These are phyloP conservation scores for Eupithecia exiguata DNA, from an alignment of 2,888 invertebrate genomes.

Conservation along the genomic window DNA sequence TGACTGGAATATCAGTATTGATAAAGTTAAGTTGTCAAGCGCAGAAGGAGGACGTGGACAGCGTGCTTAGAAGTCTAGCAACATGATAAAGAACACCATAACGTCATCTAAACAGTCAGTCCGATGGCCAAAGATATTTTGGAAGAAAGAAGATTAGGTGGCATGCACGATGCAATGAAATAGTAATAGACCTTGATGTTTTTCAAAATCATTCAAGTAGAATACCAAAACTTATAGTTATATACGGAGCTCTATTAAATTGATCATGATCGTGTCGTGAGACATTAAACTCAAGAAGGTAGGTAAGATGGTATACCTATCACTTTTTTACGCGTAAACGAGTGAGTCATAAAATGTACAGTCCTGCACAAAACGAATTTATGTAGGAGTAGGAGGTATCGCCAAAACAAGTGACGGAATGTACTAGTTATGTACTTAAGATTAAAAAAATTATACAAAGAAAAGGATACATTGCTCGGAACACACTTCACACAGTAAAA, in stretches of 20 bases:
- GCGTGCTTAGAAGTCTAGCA: not conserved
- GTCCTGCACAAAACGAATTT: not conserved
- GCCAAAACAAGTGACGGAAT: not conserved
- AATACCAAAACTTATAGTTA: no score
- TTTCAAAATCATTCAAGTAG: no score
- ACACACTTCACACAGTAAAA: no score
- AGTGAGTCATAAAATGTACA: not conserved
- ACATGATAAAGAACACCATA: not conserved
- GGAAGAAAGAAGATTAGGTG: not conserved
- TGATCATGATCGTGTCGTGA: not conserved
- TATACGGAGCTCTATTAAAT: not conserved
- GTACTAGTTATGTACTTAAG: no score
- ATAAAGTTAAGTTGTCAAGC: not conserved
- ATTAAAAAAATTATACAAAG: no score
- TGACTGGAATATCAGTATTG: not conserved
- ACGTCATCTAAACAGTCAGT: not conserved
- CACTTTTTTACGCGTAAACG: not conserved
- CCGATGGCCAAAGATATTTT: not conserved
- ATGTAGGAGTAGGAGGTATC: slow-evolving; percentile 2
- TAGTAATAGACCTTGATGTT: no score
- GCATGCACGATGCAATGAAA: no score
- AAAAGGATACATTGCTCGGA: no score
- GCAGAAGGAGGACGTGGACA: not conserved
- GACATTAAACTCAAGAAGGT: not conserved
- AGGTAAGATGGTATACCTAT: no score